Conservation (phyloP, 2,888 invertebrate species). For the Microchrysa polita region DNA sequence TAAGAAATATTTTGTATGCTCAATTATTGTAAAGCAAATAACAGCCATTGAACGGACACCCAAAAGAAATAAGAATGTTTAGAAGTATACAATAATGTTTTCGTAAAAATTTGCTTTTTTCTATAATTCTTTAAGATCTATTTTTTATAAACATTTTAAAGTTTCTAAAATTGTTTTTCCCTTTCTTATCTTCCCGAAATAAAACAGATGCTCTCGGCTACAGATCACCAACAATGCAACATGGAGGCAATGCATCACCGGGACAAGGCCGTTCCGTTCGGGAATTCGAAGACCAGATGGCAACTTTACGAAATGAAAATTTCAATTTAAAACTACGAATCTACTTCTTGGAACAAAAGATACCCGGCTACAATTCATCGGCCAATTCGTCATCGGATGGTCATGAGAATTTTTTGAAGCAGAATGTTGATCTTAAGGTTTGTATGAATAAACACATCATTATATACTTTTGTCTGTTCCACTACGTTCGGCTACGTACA, state of each 20-base stretch:
- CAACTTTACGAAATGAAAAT: constrained; percentile 86
- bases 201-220: constrained; percentile 57
- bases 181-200: constrained; percentile 30
- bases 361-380: constrained; percentile 66
- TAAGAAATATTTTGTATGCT: too few species aligned
- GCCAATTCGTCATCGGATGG: constrained; percentile 52
- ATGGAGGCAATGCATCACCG: constrained; percentile 60
- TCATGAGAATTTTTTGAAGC: constrained; percentile 66
- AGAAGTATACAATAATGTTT: too few species aligned
- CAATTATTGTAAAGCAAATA: too few species aligned
- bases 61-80: too few species aligned
- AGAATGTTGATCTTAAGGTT: constrained; percentile 74
- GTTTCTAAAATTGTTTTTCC: too few species aligned
- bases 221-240: constrained; percentile 56
- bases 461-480: too few species aligned
- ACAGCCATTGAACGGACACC: too few species aligned
- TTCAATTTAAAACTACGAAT: constrained; percentile 91
- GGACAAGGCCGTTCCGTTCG: constrained; percentile 81
- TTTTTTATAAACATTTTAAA: too few species aligned
- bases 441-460: too few species aligned
- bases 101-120: too few species aligned
- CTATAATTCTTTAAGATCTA: too few species aligned
- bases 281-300: constrained; percentile 88
- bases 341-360: constrained; percentile 85
- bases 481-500: too few species aligned